Conservation (phyloP, 37 sponge, comb jelly and placozoan genomes). For the Dysidea cf. avara region DNA sequence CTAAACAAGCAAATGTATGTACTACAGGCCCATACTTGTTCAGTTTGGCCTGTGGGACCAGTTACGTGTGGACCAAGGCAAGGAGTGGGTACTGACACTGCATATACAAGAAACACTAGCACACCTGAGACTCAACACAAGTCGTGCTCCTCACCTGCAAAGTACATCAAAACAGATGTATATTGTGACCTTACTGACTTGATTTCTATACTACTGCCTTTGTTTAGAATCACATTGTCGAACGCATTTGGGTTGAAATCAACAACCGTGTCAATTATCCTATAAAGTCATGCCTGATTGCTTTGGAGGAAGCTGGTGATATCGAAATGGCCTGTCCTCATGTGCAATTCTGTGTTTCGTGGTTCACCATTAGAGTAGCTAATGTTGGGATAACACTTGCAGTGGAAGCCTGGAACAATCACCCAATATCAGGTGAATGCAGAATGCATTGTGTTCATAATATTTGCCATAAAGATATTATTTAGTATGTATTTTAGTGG, state of each 20-base stretch:
- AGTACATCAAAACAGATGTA: slow-evolving; percentile 39
- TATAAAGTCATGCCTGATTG: slow-evolving; percentile 33
- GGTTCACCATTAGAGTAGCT: slow-evolving; percentile 34
- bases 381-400: slow-evolving; percentile 18
- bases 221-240: slow-evolving; percentile 40
- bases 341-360: slow-evolving; percentile 56
- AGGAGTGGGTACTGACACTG: slow-evolving; percentile 61
- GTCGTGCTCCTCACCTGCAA: slow-evolving; percentile 38
- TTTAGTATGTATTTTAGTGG: too few species aligned
- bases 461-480: too few species aligned
- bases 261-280: too few species aligned
- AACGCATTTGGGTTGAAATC: too few species aligned
- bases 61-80: slow-evolving; percentile 62
- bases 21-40: slow-evolving; percentile 35
- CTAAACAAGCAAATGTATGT: not conserved
- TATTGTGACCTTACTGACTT: not conserved
- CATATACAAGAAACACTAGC: slow-evolving; percentile 52
- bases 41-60: slow-evolving; percentile 73
- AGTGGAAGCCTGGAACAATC: slow-evolving; percentile 57
- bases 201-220: not conserved
- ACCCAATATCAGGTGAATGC: slow-evolving; percentile 52
- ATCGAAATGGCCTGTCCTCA: slow-evolving; percentile 7
- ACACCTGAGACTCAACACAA: slow-evolving; percentile 26
- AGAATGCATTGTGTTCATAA: too few species aligned
- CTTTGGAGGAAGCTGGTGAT: slow-evolving; percentile 30